These are phyloP conservation scores for Hyphantria cunea DNA, from an alignment of 1,140 invertebrate species.

Conservation along the genomic window DNA sequence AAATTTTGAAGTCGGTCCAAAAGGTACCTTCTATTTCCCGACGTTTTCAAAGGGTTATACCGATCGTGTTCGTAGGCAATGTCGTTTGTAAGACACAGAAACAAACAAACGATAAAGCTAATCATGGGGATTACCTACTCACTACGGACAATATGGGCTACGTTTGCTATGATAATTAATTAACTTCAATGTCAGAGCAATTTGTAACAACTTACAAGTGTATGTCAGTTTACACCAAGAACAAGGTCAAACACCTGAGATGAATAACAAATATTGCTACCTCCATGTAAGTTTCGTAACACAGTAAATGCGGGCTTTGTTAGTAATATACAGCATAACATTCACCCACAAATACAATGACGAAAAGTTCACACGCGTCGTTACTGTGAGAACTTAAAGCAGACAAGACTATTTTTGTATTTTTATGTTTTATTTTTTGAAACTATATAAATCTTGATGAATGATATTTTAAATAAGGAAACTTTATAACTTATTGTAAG, in stretches of 20 bases:
- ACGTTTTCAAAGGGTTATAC: no score
- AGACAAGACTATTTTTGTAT: slow-evolving; percentile 30
- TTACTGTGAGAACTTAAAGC: slow-evolving; percentile 56
- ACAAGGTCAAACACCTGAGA: slow-evolving; percentile 58
- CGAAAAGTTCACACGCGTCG: slow-evolving; percentile 67
- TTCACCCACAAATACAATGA: slow-evolving; percentile 64
- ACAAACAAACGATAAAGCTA: not conserved
- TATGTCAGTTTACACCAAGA: slow-evolving; percentile 35
- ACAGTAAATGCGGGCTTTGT: slow-evolving; percentile 46
- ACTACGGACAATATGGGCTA: no score
- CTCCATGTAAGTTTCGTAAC: slow-evolving; percentile 59
- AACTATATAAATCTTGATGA: no score
- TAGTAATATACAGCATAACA: slow-evolving; percentile 46
- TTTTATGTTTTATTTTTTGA: slow-evolving; percentile 24
- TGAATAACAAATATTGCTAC: slow-evolving; percentile 54
- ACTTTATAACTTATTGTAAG: no score
- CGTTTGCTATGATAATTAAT: slow-evolving; percentile 17
- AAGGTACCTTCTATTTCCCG: no score
- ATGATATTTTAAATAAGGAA: no score
- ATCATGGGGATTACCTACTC: no score
- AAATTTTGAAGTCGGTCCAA: no score
- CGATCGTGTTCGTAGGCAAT: no score
- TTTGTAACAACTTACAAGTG: slow-evolving; percentile 30
- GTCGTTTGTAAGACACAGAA: no score
- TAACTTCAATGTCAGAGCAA: slow-evolving; percentile 26